Conservation (phyloP, 1,140 invertebrate genomes). For the Drosophila nigrodunni region DNA sequence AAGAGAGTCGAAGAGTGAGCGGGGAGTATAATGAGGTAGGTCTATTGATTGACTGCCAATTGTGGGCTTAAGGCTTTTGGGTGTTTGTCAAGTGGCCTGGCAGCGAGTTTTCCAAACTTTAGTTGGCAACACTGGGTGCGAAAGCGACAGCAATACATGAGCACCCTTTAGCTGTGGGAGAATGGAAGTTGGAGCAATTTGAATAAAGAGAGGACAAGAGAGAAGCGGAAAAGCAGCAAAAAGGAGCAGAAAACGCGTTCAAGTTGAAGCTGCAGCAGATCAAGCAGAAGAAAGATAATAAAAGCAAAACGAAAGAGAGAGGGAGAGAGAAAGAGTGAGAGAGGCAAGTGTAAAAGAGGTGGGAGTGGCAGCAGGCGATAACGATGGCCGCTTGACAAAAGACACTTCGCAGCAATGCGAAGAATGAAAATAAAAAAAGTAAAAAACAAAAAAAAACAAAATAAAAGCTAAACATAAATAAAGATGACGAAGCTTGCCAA, state of each 20-base stretch:
- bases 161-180: not conserved
- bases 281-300: not conserved
- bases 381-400: slow-evolving; percentile 72
- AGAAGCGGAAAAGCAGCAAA: not conserved
- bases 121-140: not conserved
- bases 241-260: not conserved
- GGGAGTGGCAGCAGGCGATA: slow-evolving; percentile 35
- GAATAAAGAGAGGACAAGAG: slow-evolving; percentile 39
- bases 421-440: slow-evolving; percentile 12
- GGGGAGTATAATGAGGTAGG: not conserved
- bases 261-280: slow-evolving; percentile 21
- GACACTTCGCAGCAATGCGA: slow-evolving; percentile 54
- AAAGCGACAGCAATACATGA: not conserved
- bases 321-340: not conserved
- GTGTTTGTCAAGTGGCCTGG: slow-evolving; percentile 71
- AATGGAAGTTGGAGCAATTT: slow-evolving; percentile 45
- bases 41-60: slow-evolving; percentile 62
- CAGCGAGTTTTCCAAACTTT: not conserved
- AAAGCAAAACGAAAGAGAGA: not conserved
- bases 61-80: slow-evolving; percentile 65
- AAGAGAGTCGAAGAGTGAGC: slow-evolving; percentile 44
- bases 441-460: slow-evolving; percentile 19
- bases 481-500: slow-evolving; percentile 78
- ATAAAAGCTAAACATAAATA: slow-evolving; percentile 68
- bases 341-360: not conserved